A percentile compares a stretch with the other conserved stretches of the same genome.
Evolutionary conservation across 2,888 invertebrate genomes (phyloP).

Genomic region (Ophraella communa): DNA sequence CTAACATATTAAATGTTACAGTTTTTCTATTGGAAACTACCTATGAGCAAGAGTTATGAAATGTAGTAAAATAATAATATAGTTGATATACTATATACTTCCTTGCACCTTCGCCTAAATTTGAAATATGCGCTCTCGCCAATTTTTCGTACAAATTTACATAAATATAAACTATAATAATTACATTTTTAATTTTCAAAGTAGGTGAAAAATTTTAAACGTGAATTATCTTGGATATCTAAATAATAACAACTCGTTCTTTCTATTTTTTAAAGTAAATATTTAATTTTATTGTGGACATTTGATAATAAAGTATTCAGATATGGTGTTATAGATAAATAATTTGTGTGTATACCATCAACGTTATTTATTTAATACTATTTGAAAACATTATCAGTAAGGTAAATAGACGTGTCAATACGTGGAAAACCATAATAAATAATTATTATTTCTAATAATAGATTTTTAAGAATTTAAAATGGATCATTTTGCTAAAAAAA

Average conservation of each 20-base stretch:
- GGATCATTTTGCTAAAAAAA: neutral
- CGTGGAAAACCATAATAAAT: neutral
- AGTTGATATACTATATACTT: neutral
- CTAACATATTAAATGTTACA: too few relatives aligned
- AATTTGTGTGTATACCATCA: neutral
- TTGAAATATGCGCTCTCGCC: neutral
- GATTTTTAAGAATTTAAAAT: neutral
- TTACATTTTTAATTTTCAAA: too few relatives aligned
- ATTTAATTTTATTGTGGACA: neutral
- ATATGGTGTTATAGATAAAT: neutral
- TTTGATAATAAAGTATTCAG: neutral
- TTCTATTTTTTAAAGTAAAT: neutral
- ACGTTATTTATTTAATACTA: neutral
- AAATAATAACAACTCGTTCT: neutral
- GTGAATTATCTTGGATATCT: neutral
- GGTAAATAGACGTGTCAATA: neutral
- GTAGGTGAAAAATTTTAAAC: neutral
- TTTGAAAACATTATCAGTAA: neutral
- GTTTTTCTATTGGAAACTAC: too few relatives aligned
- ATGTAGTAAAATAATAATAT: too few relatives aligned
- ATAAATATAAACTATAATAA: neutral
- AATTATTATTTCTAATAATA: neutral
- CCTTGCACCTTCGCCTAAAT: neutral
- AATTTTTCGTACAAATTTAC: neutral
- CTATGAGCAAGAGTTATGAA: too few relatives aligned